phyloP scores from a whole-genome alignment of 2,888 invertebrate species.

The Euplagia quadripunctaria region DNA sequence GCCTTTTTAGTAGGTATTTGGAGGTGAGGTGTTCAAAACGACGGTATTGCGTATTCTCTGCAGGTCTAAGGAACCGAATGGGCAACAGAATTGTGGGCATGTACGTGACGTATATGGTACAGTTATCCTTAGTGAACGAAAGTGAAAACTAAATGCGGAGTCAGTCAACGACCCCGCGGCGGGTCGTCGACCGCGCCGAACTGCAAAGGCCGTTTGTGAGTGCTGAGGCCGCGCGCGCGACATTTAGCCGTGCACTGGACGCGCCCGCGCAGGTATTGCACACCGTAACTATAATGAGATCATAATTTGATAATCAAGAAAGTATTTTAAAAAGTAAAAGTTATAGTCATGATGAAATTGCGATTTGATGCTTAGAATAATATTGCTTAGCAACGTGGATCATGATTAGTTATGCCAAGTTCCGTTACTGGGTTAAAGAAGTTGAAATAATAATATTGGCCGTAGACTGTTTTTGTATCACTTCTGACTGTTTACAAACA shows the following conservation, averaged over 20 bases:
- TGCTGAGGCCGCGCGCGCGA: constrained; percentile 84
- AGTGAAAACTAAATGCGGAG: constrained; percentile 86
- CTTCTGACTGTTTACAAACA: constrained; percentile 14
- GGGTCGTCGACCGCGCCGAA: constrained; percentile 86
- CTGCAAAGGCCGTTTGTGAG: constrained; percentile 87
- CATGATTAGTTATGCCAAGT: constrained; percentile 11
- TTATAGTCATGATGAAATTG: constrained; percentile 36
- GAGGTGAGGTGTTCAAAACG: constrained; percentile 33
- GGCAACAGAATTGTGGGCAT: constrained; percentile 67
- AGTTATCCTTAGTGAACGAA: constrained; percentile 87
- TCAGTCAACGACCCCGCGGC: constrained; percentile 79
- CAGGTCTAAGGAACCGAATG: constrained; percentile 68
- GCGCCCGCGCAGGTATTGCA: constrained; percentile 71
- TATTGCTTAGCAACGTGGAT: constrained; percentile 5
- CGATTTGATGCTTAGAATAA: constrained; percentile 31
- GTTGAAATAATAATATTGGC: constrained; percentile 1
- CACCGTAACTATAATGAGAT: constrained; percentile 44
- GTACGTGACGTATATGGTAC: constrained; percentile 83
- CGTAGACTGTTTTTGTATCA: constrained; percentile 5
- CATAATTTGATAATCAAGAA: constrained; percentile 46
- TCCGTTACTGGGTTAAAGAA: constrained; percentile 11
- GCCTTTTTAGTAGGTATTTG: constrained; percentile 26
- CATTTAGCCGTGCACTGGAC: constrained; percentile 76
- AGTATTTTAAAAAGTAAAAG: constrained; percentile 57
- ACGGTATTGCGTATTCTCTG: constrained; percentile 65